Evolutionary conservation across 2,888 invertebrate genomes (phyloP).

Genomic region (Idaea biselata): DNA sequence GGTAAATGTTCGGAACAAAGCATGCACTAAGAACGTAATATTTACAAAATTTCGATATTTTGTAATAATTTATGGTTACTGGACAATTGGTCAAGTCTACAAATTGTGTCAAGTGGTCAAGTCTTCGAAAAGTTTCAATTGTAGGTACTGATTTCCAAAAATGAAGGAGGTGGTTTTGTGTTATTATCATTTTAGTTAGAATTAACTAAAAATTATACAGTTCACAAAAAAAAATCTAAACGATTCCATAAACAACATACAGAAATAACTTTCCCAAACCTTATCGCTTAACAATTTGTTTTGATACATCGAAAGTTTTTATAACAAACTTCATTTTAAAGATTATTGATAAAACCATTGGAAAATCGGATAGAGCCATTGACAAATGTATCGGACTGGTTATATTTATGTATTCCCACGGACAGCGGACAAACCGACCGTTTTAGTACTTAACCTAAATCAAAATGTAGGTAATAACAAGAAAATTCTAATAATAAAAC

Average conservation of each 20-base stretch:
- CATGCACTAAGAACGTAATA: too few species aligned
- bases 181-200: too few species aligned
- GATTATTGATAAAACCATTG: conserved; percentile 27
- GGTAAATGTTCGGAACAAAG: too few species aligned
- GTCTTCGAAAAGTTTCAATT: too few species aligned
- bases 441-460: conserved; percentile 7
- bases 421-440: conserved; percentile 11
- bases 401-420: conserved; percentile 21
- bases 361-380: conserved; percentile 22
- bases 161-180: too few species aligned
- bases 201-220: neutral
- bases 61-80: too few species aligned
- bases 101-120: too few species aligned
- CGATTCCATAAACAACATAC: conserved; percentile 5
- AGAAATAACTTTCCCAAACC: conserved; percentile 15
- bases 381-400: conserved; percentile 25
- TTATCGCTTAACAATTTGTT: conserved; percentile 24
- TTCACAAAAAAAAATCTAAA: neutral
- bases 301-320: conserved; percentile 18
- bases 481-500: neutral
- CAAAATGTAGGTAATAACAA: neutral
- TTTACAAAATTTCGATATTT: too few species aligned
- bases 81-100: too few species aligned
- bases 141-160: too few species aligned
- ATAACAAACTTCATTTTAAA: conserved; percentile 21